Conservation (phyloP, 2,113 vertebrate species). For the Percina caprodes region DNA sequence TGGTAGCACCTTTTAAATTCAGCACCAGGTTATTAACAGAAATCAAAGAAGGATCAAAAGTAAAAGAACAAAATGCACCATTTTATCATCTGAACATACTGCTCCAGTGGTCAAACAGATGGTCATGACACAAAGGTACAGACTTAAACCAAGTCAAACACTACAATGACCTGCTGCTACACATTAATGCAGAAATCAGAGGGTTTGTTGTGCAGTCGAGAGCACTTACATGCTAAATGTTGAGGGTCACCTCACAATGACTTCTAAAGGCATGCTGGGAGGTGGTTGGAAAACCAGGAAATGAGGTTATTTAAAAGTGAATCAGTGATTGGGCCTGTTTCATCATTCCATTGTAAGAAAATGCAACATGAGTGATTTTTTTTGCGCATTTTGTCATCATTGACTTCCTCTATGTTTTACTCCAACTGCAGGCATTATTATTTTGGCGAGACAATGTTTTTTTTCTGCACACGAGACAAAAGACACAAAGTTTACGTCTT, state of each 20-base stretch:
- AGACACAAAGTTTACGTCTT: slow-evolving; percentile 77
- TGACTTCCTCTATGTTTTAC: slow-evolving; percentile 51
- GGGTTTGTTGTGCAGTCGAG: slow-evolving; percentile 60
- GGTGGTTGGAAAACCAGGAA: slow-evolving; percentile 52
- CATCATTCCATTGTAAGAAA: slow-evolving; percentile 55
- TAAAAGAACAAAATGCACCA: slow-evolving; percentile 72
- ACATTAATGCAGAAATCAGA: slow-evolving; percentile 75
- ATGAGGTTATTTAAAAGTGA: slow-evolving; percentile 66
- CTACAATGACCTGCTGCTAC: slow-evolving; percentile 73
- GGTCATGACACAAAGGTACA: slow-evolving; percentile 72
- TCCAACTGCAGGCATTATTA: slow-evolving; percentile 72
- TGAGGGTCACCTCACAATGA: slow-evolving; percentile 75
- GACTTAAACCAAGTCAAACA: slow-evolving; percentile 68
- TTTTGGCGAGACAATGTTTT: slow-evolving; percentile 80
- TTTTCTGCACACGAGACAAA: slow-evolving; percentile 82
- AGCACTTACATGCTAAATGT: slow-evolving; percentile 80
- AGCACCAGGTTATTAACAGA: slow-evolving; percentile 84
- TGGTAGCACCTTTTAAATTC: slow-evolving; percentile 84
- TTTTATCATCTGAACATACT: slow-evolving; percentile 69
- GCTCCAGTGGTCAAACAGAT: slow-evolving; percentile 61
- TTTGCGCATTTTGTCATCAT: slow-evolving; percentile 67
- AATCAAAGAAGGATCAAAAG: slow-evolving; percentile 40
- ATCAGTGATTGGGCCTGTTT: slow-evolving; percentile 60
- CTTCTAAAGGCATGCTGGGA: slow-evolving; percentile 80
- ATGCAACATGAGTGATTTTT: slow-evolving; percentile 43